phyloP scores from a whole-genome alignment of 2,797 vertebrate species.

The Gambelia wislizenii region DNA sequence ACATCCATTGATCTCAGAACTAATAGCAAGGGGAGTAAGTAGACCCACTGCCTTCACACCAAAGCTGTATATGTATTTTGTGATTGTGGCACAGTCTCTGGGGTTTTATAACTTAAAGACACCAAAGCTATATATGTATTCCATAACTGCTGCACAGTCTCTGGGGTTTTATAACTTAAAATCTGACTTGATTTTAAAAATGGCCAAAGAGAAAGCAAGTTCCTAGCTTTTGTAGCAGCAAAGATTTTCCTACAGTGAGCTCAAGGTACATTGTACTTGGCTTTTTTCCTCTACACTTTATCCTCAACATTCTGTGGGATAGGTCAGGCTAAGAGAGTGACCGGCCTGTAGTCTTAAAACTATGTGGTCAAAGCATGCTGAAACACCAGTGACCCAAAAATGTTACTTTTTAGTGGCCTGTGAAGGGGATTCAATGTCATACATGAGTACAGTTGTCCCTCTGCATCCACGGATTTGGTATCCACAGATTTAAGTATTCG shows the following conservation, averaged over 20 bases:
- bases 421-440: neutral
- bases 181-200: neutral
- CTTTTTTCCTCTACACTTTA: neutral
- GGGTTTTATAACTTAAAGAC: no score
- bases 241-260: neutral
- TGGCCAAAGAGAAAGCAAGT: neutral
- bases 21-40: no score
- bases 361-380: neutral
- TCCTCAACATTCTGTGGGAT: neutral
- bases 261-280: neutral
- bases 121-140: neutral
- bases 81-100: no score
- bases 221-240: neutral
- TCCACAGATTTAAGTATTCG: no score
- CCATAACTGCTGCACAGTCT: neutral
- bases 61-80: no score
- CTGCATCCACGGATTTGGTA: no score
- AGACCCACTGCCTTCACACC: neutral
- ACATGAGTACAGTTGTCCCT: no score
- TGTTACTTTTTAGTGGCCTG: neutral
- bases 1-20: neutral
- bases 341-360: neutral
- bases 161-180: neutral
- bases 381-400: neutral
- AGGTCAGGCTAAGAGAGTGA: neutral